Evolutionary conservation across 2,113 vertebrate species (phyloP), one percentile per base, ranked within the genome.

Genomic region (Grus americana): DNA sequence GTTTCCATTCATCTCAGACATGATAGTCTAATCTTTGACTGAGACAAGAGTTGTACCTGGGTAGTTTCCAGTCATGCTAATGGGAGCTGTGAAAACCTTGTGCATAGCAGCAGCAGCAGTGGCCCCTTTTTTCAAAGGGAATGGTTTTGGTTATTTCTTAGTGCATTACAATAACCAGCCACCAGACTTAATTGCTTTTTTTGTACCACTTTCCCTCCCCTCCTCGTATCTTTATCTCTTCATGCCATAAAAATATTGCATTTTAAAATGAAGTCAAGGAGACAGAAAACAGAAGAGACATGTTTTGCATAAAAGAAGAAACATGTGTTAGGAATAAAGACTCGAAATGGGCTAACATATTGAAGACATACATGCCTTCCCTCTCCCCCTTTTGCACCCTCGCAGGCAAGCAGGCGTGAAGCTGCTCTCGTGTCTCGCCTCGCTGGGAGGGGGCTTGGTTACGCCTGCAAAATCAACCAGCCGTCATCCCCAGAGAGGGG

Each of bases 251-350:
- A 97, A 97, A 95, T 81, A 94, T 83, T 96, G 91, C 32, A 20
- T 95, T 97, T 96, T 93, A 93, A 97, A 98, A 96, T 86, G 95
- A 97, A 98, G 95, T 97, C 88, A 93, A 96, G 88, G 80, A 98
- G 94, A 98, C 97, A 98, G 92, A 97, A 97, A 98, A 95, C 97
- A 98, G 97, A 93, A 93, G 96, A 97, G 90, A 94, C 50, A n/a
- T 88, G 96, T 95, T 98, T 96, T 97, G 90, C 86, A 78, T 90
- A 92, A 95, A 94, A 97, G 97, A 34, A 88, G 95, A 96, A 98
- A 97, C 98, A 98, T 49, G 86, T 98, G 98, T 95, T 96, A 88
- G 89, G 92, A 96, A 96, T 72, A 92, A 97, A 89, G 88, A 78
- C 82, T 96, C 17, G 16, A 90, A 97, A 93, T 79, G 88, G 95